Conservation (phyloP, 2,888 invertebrate species). For the Auanema freiburgensis region DNA sequence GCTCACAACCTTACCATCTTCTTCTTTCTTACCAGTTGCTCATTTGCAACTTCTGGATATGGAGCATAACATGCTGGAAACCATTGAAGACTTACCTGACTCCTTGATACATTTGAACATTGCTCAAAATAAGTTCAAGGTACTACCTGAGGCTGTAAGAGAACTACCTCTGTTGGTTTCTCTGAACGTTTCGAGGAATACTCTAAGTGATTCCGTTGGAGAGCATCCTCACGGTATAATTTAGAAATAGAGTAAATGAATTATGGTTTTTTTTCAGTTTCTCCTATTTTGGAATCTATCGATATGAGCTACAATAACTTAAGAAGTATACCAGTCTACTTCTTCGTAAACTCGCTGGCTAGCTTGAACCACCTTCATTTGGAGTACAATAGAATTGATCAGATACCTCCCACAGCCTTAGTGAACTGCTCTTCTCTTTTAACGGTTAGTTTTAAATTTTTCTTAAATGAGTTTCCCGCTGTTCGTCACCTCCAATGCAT, state of each 20-base stretch:
- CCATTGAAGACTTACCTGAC: conserved; percentile 33
- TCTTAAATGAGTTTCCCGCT: too few relatives aligned
- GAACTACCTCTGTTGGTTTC: conserved; percentile 43
- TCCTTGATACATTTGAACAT: conserved; percentile 50
- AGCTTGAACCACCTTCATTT: conserved; percentile 34
- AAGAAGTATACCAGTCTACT: conserved; percentile 24
- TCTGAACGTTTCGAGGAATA: conserved; percentile 51
- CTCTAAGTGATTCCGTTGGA: conserved; percentile 21
- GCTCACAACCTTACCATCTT: conserved; percentile 28
- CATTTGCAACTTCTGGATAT: conserved; percentile 50
- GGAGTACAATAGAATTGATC: conserved; percentile 36
- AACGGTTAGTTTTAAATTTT: conserved; percentile 39
- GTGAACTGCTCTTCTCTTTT: conserved; percentile 50
- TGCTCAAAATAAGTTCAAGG: conserved; percentile 43
- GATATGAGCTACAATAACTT: conserved; percentile 30
- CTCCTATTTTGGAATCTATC: conserved; percentile 32
- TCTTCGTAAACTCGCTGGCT: conserved; percentile 25
- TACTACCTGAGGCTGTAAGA: conserved; percentile 45
- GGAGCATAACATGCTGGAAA: conserved; percentile 29
- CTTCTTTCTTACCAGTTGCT: conserved; percentile 27
- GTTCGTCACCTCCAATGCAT: too few relatives aligned
- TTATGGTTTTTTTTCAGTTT: too few relatives aligned
- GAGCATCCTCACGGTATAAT: background rate
- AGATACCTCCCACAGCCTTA: conserved; percentile 30
- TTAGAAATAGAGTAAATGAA: too few relatives aligned